phyloP scores from a whole-genome alignment of 2,888 invertebrate species.

The Drosophila putrida region DNA sequence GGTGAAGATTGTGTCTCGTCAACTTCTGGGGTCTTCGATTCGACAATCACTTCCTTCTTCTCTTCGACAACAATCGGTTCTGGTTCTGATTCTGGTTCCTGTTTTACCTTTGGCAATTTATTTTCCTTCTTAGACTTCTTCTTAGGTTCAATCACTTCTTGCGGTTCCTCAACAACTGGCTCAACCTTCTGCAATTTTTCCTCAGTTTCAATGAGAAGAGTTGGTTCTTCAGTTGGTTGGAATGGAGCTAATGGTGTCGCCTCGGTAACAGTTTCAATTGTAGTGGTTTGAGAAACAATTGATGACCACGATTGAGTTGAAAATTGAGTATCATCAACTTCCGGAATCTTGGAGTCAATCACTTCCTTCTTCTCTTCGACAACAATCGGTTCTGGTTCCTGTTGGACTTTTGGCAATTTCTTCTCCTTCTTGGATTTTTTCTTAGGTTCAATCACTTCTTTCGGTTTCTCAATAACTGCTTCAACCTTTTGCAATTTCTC shows the following conservation, averaged over 20 bases:
- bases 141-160: not conserved
- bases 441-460: not conserved
- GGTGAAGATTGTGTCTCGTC: not conserved
- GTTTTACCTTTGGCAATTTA: conserved; percentile 5
- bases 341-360: not conserved
- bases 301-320: not conserved
- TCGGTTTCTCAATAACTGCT: not conserved
- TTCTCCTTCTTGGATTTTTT: not conserved
- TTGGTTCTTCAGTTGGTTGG: not conserved
- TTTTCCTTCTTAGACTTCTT: conserved; percentile 41
- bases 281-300: not conserved
- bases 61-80: not conserved
- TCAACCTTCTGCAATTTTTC: not conserved
- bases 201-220: conserved; percentile 11
- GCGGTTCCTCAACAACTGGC: not conserved
- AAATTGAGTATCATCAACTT: not conserved
- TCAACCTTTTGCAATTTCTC: not conserved
- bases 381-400: not conserved
- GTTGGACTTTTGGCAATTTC: not conserved
- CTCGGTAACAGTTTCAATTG: not conserved
- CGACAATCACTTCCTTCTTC: not conserved
- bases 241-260: not conserved
- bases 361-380: not conserved
- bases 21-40: not conserved
- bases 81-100: not conserved